A percentile compares a stretch with the other conserved stretches of the same genome.
These are phyloP conservation scores for Himalopsyche phryganea DNA, from an alignment of 1,140 invertebrate genomes.

Conservation along the genomic window DNA sequence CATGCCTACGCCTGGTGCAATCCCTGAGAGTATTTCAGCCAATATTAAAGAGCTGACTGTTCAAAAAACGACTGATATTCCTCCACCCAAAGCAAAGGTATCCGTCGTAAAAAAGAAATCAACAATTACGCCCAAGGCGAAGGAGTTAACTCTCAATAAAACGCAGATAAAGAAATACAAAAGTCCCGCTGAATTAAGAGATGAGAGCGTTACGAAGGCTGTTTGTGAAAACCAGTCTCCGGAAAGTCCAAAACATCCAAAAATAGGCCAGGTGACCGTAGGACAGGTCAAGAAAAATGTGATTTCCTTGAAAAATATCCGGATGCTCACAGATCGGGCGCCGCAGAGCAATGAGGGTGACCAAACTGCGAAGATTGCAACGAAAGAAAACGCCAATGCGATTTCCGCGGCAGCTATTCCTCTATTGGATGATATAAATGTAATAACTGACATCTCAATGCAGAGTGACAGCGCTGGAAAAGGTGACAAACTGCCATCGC, in stretches of 20 bases:
- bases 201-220: not conserved
- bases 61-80: slow-evolving; percentile 41
- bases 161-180: slow-evolving; percentile 9
- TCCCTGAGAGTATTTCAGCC: not conserved
- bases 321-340: not conserved
- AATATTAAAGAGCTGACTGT: slow-evolving; percentile 30
- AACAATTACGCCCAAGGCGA: no score
- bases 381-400: not conserved
- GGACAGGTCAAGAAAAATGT: no score
- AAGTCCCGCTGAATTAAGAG: slow-evolving; percentile 5
- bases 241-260: not conserved
- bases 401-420: no score
- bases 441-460: no score
- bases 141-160: slow-evolving; percentile 35
- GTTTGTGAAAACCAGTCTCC: not conserved
- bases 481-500: no score
- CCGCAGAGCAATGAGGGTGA: not conserved
- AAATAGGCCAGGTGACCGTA: not conserved
- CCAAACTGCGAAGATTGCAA: not conserved
- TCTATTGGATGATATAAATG: no score
- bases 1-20: no score
- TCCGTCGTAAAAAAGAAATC: no score
- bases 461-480: no score
- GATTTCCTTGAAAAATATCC: no score
- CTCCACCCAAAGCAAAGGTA: no score